These are phyloP conservation scores for Chionoecetes opilio DNA, from an alignment of 1,140 invertebrate genomes.

Conservation along the genomic window DNA sequence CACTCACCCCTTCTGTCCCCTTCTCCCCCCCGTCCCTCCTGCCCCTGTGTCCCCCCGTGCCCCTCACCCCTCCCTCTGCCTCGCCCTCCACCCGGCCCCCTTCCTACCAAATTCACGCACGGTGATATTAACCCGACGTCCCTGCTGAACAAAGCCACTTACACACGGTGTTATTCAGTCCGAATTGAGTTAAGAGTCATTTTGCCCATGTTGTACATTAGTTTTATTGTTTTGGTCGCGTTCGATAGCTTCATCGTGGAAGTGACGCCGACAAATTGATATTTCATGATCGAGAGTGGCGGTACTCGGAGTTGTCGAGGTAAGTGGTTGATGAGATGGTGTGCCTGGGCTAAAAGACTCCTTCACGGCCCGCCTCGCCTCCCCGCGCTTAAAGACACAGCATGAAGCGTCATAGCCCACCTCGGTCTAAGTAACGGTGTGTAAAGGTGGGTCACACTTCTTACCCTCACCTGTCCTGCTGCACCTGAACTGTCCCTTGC, in stretches of 20 bases:
- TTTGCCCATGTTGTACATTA: constrained; percentile 5
- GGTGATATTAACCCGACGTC: background rate
- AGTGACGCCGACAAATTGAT: background rate
- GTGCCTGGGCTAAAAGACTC: background rate
- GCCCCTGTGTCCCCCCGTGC: background rate
- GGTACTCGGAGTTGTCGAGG: background rate
- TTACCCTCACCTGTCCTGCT: too few relatives aligned
- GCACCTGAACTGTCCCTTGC: background rate
- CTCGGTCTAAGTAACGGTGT: too few relatives aligned
- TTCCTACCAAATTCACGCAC: background rate
- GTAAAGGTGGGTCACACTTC: too few relatives aligned
- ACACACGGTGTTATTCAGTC: background rate
- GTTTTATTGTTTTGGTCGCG: constrained; percentile 8
- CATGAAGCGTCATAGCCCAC: too few relatives aligned
- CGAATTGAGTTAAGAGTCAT: background rate
- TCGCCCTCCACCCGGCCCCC: background rate
- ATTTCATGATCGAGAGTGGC: background rate
- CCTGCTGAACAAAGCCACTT: background rate
- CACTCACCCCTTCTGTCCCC: background rate
- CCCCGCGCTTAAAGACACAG: too few relatives aligned
- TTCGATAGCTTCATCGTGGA: background rate
- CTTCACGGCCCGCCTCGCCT: too few relatives aligned
- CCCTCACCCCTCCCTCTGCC: background rate
- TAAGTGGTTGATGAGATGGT: background rate
- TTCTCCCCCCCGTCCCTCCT: background rate